Evolutionary conservation across 1,140 invertebrate species (phyloP).

Genomic region (Anthonomus grandis): DNA sequence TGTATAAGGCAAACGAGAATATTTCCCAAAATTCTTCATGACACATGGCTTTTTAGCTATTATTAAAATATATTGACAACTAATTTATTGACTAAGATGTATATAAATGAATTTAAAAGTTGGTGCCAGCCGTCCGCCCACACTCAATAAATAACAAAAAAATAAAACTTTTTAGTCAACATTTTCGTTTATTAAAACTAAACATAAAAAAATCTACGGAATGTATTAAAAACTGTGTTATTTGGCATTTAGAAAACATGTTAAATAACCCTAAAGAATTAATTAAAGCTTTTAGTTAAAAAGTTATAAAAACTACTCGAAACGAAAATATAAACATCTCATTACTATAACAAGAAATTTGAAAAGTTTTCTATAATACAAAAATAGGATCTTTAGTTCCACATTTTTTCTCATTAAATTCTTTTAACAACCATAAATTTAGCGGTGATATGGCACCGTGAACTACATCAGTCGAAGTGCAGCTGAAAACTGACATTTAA

Average conservation of each 20-base stretch:
- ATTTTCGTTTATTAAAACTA: too few species aligned
- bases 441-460: slow-evolving; percentile 21
- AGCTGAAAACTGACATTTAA: slow-evolving; percentile 14
- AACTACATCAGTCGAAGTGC: slow-evolving; percentile 30
- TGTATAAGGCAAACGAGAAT: slow-evolving; percentile 34
- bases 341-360: slow-evolving; percentile 39
- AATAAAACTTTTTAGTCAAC: too few species aligned
- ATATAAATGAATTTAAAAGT: too few species aligned
- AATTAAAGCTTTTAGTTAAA: slow-evolving; percentile 48
- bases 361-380: slow-evolving; percentile 43
- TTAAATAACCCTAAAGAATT: slow-evolving; percentile 42
- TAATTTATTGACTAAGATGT: too few species aligned
- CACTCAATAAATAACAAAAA: too few species aligned
- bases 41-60: slow-evolving; percentile 3
- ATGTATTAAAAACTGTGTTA: slow-evolving; percentile 48
- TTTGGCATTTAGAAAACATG: slow-evolving; percentile 45
- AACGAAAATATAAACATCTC: slow-evolving; percentile 38
- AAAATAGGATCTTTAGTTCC: slow-evolving; percentile 39
- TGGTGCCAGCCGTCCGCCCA: too few species aligned
- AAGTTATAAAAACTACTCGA: slow-evolving; percentile 40
- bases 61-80: slow-evolving; percentile 3
- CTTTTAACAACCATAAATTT: slow-evolving; percentile 23
- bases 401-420: too few species aligned
- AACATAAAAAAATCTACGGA: slow-evolving; percentile 44
- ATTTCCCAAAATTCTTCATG: slow-evolving; percentile 4